Evolutionary conservation across 2,113 vertebrate genomes (phyloP).

Genomic region (Trogon melanurus): DNA sequence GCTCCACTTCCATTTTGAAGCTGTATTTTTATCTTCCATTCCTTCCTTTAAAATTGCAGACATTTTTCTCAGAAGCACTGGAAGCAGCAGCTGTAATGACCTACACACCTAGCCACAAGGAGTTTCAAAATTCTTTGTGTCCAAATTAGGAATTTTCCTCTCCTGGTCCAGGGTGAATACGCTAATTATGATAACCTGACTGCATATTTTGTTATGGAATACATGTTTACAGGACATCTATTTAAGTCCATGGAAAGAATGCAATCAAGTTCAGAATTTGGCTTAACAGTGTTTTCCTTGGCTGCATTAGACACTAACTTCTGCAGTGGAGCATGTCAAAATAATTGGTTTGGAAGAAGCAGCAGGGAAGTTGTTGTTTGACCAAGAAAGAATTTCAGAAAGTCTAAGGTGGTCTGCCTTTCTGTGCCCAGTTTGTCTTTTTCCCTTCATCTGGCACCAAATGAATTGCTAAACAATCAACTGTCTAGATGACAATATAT

Average conservation of each 20-base stretch:
- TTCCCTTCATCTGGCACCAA: neutral
- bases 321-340: slow-evolving; percentile 6
- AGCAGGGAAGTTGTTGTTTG: neutral
- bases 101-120: neutral
- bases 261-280: slow-evolving; percentile 11
- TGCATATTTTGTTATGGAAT: slow-evolving; percentile 29
- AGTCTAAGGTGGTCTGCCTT: neutral
- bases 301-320: neutral
- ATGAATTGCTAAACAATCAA: slow-evolving; percentile 6
- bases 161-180: neutral
- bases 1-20: neutral
- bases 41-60: neutral
- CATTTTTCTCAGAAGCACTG: neutral
- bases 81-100: neutral
- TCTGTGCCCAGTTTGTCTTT: neutral
- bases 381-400: neutral
- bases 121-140: neutral
- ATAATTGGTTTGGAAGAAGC: slow-evolving; percentile 1
- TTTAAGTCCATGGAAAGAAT: slow-evolving; percentile 37
- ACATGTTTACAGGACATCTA: neutral
- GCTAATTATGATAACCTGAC: neutral
- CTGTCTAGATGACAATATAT: neutral
- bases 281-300: slow-evolving; percentile 9
- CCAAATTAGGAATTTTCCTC: neutral
- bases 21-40: neutral